A percentile compares a stretch with the other conserved stretches of the same genome.
Evolutionary conservation across 2,888 invertebrate species (phyloP).

Genomic region (Omphaloscelis lunosa): DNA sequence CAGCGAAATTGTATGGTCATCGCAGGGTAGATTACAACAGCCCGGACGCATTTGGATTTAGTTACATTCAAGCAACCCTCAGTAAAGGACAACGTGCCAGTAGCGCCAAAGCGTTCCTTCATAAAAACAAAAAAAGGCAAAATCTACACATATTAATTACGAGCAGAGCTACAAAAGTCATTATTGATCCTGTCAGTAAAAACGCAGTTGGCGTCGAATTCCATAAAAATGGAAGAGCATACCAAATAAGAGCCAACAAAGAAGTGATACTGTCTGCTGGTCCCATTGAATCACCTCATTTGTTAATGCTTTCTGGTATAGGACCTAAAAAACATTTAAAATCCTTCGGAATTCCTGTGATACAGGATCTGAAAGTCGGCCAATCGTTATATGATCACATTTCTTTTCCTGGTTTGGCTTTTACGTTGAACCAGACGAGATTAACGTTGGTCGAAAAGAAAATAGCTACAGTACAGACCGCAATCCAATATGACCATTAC

Average conservation of each 20-base stretch:
- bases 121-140: slow-evolving; percentile 86
- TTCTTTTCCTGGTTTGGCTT: slow-evolving; percentile 90
- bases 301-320: slow-evolving; percentile 92
- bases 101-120: slow-evolving; percentile 91
- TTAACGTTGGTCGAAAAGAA: slow-evolving; percentile 77
- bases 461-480: slow-evolving; percentile 77
- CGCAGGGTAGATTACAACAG: slow-evolving; percentile 93
- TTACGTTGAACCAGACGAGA: slow-evolving; percentile 87
- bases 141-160: slow-evolving; percentile 91
- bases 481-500: slow-evolving; percentile 80
- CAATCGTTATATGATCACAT: slow-evolving; percentile 93
- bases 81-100: slow-evolving; percentile 88
- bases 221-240: slow-evolving; percentile 84
- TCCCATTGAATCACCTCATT: slow-evolving; percentile 95
- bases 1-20: slow-evolving; percentile 92
- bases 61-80: slow-evolving; percentile 86
- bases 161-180: slow-evolving; percentile 90
- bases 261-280: slow-evolving; percentile 93
- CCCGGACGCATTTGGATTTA: slow-evolving; percentile 91
- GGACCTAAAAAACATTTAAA: slow-evolving; percentile 92
- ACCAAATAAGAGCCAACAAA: slow-evolving; percentile 83
- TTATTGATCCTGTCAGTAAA: slow-evolving; percentile 90
- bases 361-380: slow-evolving; percentile 92
- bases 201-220: slow-evolving; percentile 83
- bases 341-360: slow-evolving; percentile 90